Base-by-base conservation (phyloP, 2,113 vertebrate species). In the Trematomus loennbergii region DNA sequence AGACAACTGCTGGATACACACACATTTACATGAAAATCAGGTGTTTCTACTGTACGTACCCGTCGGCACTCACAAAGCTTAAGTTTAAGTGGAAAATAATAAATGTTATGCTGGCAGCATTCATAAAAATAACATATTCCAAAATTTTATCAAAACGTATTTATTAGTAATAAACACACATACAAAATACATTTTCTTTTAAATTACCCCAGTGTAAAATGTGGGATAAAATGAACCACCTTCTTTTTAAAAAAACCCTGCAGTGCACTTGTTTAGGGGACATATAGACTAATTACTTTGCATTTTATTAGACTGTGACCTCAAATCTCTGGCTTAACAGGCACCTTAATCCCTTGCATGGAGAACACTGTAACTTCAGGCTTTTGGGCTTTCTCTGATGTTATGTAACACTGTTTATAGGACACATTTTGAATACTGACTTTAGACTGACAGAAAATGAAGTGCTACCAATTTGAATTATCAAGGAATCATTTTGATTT, bases 1-100 rank as follows among this genome's bases (percentile, higher is more conserved):
- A 46, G 80, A 90, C 60, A 75, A 90, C 81, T 88, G 64, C 63
- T 74, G 46, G 71, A 71, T 64, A 71, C 84, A 46, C 66, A 81
- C 57, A 65, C 54, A 72, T 86, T 87, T 45, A 63, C 72, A 62
- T 68, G 62, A 76, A 52, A 74, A 81, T 87, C 78, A 80, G 66
- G 69, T 76, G 83, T 66, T 78, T 72, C 64, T 52, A 50, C 49
- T 53, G 46, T 20, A 53, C 4, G 22, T 75, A 89, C 65, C 80
- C 59, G 80, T 33, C 46, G 53, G 50, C 53, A 45, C 50, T 49
- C 29, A 66, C 48, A 48, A 33, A 15, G 33, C 22, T 52, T 49
- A 68, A 60, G 10, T 22, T 61, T 16, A 49, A 61, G 17, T 43
- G 9, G 29, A 29, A 61, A n/a, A n/a, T 17, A n/a, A 17, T 60